Percentiles rank a stretch among this genome's conserved stretches.
These are phyloP conservation scores for Dipus sagitta DNA, from an alignment of 2,797 vertebrate species.

Conservation along the genomic window DNA sequence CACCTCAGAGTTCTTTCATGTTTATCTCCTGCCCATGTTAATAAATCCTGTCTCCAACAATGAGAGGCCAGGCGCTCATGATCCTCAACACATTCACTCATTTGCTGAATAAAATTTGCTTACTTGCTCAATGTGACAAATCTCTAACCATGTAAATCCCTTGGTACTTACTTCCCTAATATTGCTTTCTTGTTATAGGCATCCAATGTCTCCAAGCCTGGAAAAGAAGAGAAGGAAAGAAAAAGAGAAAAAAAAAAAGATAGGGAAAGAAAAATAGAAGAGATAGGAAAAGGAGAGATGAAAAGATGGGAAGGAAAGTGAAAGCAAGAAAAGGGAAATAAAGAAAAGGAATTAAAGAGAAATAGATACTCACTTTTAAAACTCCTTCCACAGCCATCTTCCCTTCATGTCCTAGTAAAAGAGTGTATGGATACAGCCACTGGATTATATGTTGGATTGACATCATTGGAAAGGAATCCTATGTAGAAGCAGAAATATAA, in stretches of 20 bases:
- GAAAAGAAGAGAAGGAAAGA: background rate
- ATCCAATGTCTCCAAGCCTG: background rate
- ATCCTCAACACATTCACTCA: background rate
- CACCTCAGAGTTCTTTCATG: background rate
- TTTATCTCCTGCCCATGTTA: background rate
- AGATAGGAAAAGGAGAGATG: background rate
- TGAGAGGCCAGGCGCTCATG: background rate
- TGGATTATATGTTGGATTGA: constrained; percentile 91
- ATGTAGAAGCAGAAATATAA: constrained; percentile 68
- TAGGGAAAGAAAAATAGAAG: background rate
- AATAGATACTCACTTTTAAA: constrained; percentile 91
- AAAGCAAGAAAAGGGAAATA: background rate
- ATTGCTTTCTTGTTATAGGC: background rate
- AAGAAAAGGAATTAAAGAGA: background rate
- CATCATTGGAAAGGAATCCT: constrained; percentile 95
- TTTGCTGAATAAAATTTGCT: background rate
- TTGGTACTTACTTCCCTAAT: background rate
- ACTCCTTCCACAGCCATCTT: constrained; percentile 92
- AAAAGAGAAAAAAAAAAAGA: background rate
- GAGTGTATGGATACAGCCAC: constrained; percentile 94
- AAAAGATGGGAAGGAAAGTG: background rate
- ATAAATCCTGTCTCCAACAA: constrained; percentile 9
- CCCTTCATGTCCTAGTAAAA: constrained; percentile 95
- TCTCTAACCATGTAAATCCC: background rate
- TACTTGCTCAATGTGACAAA: background rate